Base-by-base conservation (phyloP, 2,113 vertebrate species). In the Pelmatolapia mariae region DNA sequence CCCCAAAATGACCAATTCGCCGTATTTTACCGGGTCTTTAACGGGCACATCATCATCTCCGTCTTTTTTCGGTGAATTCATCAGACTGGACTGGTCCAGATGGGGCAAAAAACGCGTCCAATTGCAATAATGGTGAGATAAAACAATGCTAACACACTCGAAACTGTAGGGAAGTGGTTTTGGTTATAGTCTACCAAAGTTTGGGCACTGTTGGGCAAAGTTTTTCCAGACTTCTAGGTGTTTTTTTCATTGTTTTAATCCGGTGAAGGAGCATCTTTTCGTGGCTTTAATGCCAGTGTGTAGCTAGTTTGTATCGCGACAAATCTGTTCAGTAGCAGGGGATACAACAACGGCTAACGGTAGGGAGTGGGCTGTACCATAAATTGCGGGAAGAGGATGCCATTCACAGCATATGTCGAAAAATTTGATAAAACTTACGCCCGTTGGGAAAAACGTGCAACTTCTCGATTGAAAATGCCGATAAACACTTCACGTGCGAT, bases 11-110 rank as follows among this genome's bases (percentile, higher is more conserved):
- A 99, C 97, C 95, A 98, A 95, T 93, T 99, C 98, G 86, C 98
- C 98, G 94, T 98, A 99, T 96, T 98, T 99, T 89, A 98, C 96
- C 91, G 97, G 97, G 96, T 98, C 98, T 97, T 98, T 98, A 94
- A 96, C 95, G 88, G 97, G 97, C 93, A 97, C 97, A 95, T 97
- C 97, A 94, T 97, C 97, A 90, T 97, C 97, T 95, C 97, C 98
- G 95, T 98, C 97, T 92, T 96, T 97, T 95, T 97, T 97, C 84
- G 98, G 97, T 89, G 98, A 98, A 97, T 98, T 98, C 98, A 99
- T 99, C 97, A 97, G 96, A 96, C 92, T 94, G 90, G 88, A 93
- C 89, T 87, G 87, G 86, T 91, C 89, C 92, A 87, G 81, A 54
- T 84, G 63, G 11, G 54, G 66, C 80, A 73, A 82, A 80, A 91